Conservation (phyloP, 2,113 vertebrate genomes). For the Lepus timidus region DNA sequence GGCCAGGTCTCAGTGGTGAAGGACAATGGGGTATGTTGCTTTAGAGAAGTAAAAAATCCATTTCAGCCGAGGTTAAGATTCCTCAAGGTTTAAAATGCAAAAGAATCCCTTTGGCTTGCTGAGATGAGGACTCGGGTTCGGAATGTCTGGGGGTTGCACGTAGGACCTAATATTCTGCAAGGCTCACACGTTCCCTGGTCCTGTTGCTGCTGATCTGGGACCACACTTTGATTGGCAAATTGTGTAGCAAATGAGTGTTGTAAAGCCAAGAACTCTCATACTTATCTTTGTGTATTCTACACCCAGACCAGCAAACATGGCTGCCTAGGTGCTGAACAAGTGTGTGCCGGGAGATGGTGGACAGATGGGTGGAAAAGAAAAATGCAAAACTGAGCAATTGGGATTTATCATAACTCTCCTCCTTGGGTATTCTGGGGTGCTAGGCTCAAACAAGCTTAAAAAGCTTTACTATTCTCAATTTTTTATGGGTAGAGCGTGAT, state of each 20-base stretch:
- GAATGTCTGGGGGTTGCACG: neutral
- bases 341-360: neutral
- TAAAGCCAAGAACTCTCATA: neutral
- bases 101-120: neutral
- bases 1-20: neutral
- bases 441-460: neutral
- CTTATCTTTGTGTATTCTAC: neutral
- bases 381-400: neutral
- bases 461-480: neutral
- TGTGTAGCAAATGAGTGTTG: neutral
- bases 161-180: neutral
- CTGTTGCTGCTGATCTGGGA: neutral
- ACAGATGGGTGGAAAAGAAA: neutral
- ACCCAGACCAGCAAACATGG: neutral
- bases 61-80: neutral
- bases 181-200: neutral
- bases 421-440: neutral
- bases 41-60: conserved; percentile 59
- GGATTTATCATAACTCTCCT: neutral
- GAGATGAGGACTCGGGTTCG: neutral
- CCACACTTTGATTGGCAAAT: neutral
- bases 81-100: neutral
- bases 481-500: neutral
- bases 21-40: conserved; percentile 50
- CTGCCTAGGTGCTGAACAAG: neutral